Percentiles rank a stretch among this genome's conserved stretches.
These are phyloP conservation scores for Brachirus orientalis DNA, from an alignment of 2,113 vertebrate genomes.

Conservation along the genomic window DNA sequence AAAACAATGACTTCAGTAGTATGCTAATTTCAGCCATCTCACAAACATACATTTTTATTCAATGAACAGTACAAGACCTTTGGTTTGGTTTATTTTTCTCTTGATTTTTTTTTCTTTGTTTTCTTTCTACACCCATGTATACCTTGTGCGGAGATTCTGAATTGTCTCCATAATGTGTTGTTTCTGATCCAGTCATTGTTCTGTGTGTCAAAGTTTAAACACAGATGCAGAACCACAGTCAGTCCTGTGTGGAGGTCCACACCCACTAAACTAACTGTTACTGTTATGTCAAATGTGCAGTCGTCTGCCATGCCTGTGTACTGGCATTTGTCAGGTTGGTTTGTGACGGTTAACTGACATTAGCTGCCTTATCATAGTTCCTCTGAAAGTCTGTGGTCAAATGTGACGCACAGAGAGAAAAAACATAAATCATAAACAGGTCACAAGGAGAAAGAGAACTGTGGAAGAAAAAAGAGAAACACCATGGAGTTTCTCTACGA, in stretches of 20 bases:
- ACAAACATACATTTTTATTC: too few relatives aligned
- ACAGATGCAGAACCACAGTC: neutral
- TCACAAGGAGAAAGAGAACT: slow-evolving; percentile 19
- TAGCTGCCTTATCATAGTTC: slow-evolving; percentile 52
- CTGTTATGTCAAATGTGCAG: too few relatives aligned
- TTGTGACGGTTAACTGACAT: slow-evolving; percentile 46
- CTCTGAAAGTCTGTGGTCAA: slow-evolving; percentile 59
- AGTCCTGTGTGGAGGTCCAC: neutral
- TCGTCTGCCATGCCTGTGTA: too few relatives aligned
- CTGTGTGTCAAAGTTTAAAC: slow-evolving; percentile 1
- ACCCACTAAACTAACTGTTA: neutral
- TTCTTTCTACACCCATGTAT: too few relatives aligned
- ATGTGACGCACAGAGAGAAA: slow-evolving; percentile 26
- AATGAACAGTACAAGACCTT: too few relatives aligned
- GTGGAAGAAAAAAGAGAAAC: slow-evolving; percentile 34
- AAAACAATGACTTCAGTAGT: neutral
- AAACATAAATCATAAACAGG: neutral
- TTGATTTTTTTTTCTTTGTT: too few relatives aligned
- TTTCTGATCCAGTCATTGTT: neutral
- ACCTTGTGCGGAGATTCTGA: too few relatives aligned
- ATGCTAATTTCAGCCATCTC: too few relatives aligned
- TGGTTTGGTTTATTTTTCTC: too few relatives aligned
- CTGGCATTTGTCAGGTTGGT: slow-evolving; percentile 6
- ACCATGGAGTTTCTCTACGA: slow-evolving; percentile 10
- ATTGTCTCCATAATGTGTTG: too few relatives aligned